Conservation (phyloP, 2,888 invertebrate genomes). For the Stenoptilia bipunctidactyla region DNA sequence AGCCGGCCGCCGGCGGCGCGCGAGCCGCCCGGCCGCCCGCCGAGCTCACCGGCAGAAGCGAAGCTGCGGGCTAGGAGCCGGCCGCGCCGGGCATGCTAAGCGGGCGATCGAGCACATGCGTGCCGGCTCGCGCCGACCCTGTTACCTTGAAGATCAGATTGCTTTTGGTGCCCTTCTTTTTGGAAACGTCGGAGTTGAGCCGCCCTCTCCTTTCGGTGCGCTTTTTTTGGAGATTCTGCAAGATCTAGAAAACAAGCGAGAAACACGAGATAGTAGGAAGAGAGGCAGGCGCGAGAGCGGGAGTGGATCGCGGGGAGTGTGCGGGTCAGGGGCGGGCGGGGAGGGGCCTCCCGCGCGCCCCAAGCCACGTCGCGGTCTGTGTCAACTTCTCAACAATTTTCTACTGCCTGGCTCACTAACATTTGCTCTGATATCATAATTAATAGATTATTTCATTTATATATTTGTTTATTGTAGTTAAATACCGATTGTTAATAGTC, state of each 20-base stretch:
- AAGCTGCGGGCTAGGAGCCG: slow-evolving; percentile 66
- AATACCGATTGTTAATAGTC: no score
- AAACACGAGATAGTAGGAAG: slow-evolving; percentile 87
- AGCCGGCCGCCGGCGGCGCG: slow-evolving; percentile 35
- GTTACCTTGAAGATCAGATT: slow-evolving; percentile 99
- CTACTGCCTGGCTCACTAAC: no score
- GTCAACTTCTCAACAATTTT: no score
- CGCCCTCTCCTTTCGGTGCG: slow-evolving; percentile 97
- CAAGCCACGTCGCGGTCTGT: no score
- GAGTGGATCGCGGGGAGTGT: slow-evolving; percentile 37
- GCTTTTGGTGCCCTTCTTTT: slow-evolving; percentile 96
- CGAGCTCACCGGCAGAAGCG: slow-evolving; percentile 52
- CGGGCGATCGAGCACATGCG: slow-evolving; percentile 71
- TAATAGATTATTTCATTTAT: no score
- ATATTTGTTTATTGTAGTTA: no score
- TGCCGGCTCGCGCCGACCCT: slow-evolving; percentile 72
- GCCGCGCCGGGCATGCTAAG: slow-evolving; percentile 66
- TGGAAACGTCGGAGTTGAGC: slow-evolving; percentile 92
- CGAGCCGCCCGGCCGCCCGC: slow-evolving; percentile 31
- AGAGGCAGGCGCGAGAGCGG: slow-evolving; percentile 63
- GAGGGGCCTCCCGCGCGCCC: background rate
- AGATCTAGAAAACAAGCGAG: slow-evolving; percentile 96
- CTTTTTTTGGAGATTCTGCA: slow-evolving; percentile 99
- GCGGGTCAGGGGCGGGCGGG: slow-evolving; percentile 18
- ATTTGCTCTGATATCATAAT: no score